Conservation (phyloP, 2,888 invertebrate species). For the Siphlonurus alternatus region DNA sequence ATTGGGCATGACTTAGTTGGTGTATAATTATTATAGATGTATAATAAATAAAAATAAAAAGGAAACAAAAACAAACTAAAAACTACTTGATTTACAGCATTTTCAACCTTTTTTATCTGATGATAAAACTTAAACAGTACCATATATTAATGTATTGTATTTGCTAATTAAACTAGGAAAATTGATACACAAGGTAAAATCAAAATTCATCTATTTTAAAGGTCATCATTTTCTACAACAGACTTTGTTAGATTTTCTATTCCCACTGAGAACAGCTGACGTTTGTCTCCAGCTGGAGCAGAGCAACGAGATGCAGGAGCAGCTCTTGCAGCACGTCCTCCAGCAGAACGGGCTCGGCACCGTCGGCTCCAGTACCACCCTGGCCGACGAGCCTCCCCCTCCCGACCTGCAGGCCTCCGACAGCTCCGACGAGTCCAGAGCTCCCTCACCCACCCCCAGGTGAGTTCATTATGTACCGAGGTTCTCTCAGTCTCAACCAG, state of each 20-base stretch:
- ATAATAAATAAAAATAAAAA: too few species aligned
- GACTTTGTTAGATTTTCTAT: not conserved
- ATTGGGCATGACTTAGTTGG: too few species aligned
- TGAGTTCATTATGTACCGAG: not conserved
- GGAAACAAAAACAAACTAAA: too few species aligned
- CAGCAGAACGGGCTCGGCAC: not conserved
- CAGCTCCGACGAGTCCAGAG: not conserved
- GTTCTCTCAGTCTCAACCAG: not conserved
- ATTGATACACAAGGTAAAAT: too few species aligned
- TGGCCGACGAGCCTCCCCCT: not conserved
- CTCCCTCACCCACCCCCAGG: not conserved
- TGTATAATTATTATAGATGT: too few species aligned
- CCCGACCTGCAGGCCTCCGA: not conserved
- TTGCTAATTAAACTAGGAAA: too few species aligned
- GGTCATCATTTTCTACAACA: too few species aligned
- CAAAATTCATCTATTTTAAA: too few species aligned
- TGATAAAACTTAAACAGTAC: too few species aligned
- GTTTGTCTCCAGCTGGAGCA: conserved; percentile 27
- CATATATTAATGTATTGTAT: too few species aligned
- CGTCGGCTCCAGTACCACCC: not conserved
- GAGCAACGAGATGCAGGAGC: conserved; percentile 30
- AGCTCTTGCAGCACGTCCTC: not conserved
- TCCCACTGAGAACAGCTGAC: not conserved
- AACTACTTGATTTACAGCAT: too few species aligned
- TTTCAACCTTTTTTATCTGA: too few species aligned